Conservation (phyloP, 2,113 vertebrate species). For the Pangasianodon hypophthalmus region DNA sequence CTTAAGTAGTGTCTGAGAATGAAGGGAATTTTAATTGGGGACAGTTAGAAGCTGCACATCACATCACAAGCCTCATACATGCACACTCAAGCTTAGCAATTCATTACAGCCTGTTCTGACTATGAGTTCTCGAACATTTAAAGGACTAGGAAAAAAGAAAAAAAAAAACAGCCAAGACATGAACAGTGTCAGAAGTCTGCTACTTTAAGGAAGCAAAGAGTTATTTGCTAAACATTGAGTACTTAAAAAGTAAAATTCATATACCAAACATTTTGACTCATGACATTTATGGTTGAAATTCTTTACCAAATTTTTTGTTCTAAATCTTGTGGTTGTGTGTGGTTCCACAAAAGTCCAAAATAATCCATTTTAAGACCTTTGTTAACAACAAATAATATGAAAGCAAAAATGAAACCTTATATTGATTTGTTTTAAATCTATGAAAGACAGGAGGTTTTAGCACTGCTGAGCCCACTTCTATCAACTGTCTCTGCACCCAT, state of each 20-base stretch:
- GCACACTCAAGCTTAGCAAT: neutral
- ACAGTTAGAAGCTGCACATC: conserved; percentile 11
- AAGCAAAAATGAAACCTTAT: neutral
- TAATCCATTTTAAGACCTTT: neutral
- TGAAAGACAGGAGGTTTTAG: neutral
- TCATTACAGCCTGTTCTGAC: neutral
- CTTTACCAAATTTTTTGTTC: neutral
- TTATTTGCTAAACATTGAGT: neutral
- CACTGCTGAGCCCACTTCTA: neutral
- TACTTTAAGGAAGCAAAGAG: neutral
- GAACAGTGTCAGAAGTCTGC: neutral
- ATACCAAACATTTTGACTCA: neutral
- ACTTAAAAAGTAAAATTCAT: neutral
- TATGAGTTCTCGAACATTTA: neutral
- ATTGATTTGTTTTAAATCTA: neutral
- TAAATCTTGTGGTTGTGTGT: neutral
- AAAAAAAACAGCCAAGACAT: neutral
- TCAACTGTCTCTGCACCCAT: neutral
- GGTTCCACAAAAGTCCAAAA: neutral
- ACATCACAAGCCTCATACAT: neutral
- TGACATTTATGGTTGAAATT: neutral
- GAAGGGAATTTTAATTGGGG: conserved; percentile 40
- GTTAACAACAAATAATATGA: neutral
- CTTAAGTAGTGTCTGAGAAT: conserved; percentile 21
- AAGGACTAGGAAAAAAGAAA: neutral